Base-by-base conservation (phyloP, 2,888 invertebrate species). In the Sussaba pulchella region DNA sequence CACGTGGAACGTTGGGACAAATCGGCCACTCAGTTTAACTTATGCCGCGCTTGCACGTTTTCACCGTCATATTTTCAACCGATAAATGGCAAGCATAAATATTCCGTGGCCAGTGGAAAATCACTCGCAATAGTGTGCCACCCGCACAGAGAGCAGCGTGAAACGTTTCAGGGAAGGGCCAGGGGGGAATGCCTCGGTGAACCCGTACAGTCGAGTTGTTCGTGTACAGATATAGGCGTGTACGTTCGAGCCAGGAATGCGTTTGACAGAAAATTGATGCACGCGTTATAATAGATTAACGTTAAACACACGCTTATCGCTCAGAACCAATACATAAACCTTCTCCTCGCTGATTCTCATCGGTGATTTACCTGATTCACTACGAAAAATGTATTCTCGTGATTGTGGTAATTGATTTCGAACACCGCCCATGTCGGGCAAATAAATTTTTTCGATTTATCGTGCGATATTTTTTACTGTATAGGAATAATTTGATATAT, bases 181-280 rank as follows among this genome's bases (percentile, higher is more conserved):
- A 54, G 61, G n/a, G n/a, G n/a, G n/a, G n/a, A n/a, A 39, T 47
- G 17, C 57, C 66, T 67, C 75, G 43, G 54, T 50, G 66, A 66
- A 36, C 74, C 72, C 54, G 43, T 21, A 54, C 69, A 64, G 76
- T 43, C 70, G 36, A 50, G 45, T 1, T 17, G 14, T 6, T 6
- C 1, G 21, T 52, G 24, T 52, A 52, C 71, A 43, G 63, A 64
- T 41, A 41, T 66, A 63, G 39, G 45, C 47, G 43, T 66, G 47
- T 52, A 19, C 36, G 54, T 50, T 10, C 67, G 12, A 61, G 57
- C 52, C 57, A 67, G 64, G 82, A 79, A 82, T 87, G 85, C 82
- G 77, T 86, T 84, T 87, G 86, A 88, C 86, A 83, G 85, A 72
- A 72, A 86, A 86, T 84, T 85, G 82, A 88, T 87, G 84, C 82